Percentiles rank a stretch among this genome's conserved stretches.
Conservation (phyloP, 2,797 vertebrate genomes). For the Propithecus perrieri region DNA sequence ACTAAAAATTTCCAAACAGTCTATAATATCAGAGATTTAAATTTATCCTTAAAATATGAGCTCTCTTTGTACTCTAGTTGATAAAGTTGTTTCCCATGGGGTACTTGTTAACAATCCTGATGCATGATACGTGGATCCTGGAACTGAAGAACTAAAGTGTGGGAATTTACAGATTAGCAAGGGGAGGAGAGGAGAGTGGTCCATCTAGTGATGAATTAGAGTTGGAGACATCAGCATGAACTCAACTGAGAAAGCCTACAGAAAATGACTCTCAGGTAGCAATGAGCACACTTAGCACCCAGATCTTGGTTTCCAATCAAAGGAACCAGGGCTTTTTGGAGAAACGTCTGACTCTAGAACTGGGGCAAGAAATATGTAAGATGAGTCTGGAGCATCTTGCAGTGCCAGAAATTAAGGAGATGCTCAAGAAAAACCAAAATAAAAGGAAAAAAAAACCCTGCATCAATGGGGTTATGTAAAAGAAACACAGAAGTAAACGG, state of each 20-base stretch:
- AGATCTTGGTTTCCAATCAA: neutral
- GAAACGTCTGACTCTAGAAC: neutral
- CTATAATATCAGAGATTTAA: neutral
- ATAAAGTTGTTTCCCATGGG: neutral
- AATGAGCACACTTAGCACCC: neutral
- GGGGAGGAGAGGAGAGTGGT: neutral
- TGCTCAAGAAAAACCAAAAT: neutral
- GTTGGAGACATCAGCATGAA: neutral
- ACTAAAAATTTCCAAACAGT: neutral
- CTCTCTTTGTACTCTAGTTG: neutral
- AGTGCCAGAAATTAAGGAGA: neutral
- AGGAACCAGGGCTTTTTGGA: neutral
- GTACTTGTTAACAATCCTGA: neutral
- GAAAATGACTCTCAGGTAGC: neutral
- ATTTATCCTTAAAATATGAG: neutral
- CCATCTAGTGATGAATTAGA: neutral
- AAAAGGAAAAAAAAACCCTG: neutral
- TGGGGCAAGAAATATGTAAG: neutral
- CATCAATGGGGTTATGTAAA: neutral
- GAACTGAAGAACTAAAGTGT: neutral
- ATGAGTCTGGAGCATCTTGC: neutral
- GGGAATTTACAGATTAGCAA: neutral
- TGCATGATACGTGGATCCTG: too few species aligned
- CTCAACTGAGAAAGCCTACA: neutral
- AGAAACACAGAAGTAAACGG: neutral